These are phyloP conservation scores for Drosophila longiperda DNA, from an alignment of 2,888 invertebrate species.

Conservation along the genomic window DNA sequence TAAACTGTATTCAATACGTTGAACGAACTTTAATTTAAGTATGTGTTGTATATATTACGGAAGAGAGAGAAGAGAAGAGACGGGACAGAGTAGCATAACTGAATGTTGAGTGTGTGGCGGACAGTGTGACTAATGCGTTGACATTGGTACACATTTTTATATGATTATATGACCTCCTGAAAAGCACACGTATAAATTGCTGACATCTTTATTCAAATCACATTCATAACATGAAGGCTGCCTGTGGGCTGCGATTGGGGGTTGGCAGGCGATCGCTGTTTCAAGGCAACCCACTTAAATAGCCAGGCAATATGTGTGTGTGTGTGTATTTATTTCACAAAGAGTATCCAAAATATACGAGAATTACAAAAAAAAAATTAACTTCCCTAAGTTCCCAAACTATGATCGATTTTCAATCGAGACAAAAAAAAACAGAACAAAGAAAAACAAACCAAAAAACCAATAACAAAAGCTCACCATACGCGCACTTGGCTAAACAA, in stretches of 20 bases:
- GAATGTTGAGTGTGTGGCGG: constrained; percentile 2
- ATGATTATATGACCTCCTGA: constrained; percentile 39
- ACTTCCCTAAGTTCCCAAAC: constrained; percentile 23
- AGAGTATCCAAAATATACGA: constrained; percentile 13
- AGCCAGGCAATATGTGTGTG: constrained; percentile 17
- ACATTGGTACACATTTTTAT: constrained; percentile 58
- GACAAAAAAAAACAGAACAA: constrained; percentile 16
- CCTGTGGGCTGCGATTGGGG: constrained; percentile 10
- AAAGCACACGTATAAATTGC: constrained; percentile 38
- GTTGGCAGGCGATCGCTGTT: constrained; percentile 16
- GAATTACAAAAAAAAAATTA: constrained; percentile 15
- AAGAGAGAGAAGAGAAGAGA: background rate
- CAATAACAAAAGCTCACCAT: constrained; percentile 31
- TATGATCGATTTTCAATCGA: constrained; percentile 34
- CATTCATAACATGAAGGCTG: constrained; percentile 24
- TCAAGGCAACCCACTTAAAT: constrained; percentile 65
- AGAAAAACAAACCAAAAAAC: constrained; percentile 10
- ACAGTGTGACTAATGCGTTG: constrained; percentile 45
- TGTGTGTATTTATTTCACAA: background rate
- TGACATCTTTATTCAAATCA: constrained; percentile 66
- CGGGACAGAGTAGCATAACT: constrained; percentile 8
- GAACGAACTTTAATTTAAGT: constrained; percentile 62
- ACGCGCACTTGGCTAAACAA: constrained; percentile 57
- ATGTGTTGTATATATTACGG: background rate
- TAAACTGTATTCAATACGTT: constrained; percentile 60